Evolutionary conservation across 2,797 vertebrate genomes (phyloP).

Genomic region (Alcedo quadribrachys): DNA sequence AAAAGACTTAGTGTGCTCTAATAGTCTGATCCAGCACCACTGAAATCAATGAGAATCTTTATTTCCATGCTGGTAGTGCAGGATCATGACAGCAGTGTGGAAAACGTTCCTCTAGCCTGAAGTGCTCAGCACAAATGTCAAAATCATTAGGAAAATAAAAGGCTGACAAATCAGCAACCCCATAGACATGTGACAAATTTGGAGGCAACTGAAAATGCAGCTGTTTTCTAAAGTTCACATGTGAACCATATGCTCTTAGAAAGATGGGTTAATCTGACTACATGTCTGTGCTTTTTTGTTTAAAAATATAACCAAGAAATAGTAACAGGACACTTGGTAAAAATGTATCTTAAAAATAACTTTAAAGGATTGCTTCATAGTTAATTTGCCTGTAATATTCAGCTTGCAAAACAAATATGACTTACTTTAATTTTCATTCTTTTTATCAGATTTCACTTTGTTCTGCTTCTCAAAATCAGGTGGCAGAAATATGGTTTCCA

Average conservation of each 20-base stretch:
- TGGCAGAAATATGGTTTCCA: not conserved
- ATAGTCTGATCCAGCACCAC: not conserved
- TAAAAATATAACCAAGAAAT: not conserved
- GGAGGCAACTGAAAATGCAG: slow-evolving; percentile 53
- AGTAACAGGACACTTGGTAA: not conserved
- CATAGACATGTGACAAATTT: not conserved
- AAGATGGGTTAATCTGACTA: slow-evolving; percentile 23
- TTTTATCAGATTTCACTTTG: slow-evolving; percentile 18
- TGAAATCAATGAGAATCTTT: slow-evolving; percentile 28
- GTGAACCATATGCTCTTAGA: slow-evolving; percentile 33
- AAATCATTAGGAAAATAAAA: slow-evolving; percentile 43
- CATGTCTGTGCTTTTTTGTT: not conserved
- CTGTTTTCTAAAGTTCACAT: slow-evolving; percentile 26
- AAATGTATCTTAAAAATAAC: slow-evolving; percentile 6
- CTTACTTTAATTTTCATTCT: slow-evolving; percentile 19
- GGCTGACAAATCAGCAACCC: not conserved
- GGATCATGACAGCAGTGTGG: not conserved
- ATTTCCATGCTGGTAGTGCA: not conserved
- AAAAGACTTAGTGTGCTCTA: slow-evolving; percentile 23
- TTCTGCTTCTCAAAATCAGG: not conserved
- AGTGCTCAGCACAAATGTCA: slow-evolving; percentile 40
- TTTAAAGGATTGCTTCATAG: not conserved
- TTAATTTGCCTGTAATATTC: not conserved
- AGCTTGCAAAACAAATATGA: not conserved
- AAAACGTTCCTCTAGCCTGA: slow-evolving; percentile 13